Conservation (phyloP, 2,888 invertebrate genomes). For the Charanyca ferruginea region DNA sequence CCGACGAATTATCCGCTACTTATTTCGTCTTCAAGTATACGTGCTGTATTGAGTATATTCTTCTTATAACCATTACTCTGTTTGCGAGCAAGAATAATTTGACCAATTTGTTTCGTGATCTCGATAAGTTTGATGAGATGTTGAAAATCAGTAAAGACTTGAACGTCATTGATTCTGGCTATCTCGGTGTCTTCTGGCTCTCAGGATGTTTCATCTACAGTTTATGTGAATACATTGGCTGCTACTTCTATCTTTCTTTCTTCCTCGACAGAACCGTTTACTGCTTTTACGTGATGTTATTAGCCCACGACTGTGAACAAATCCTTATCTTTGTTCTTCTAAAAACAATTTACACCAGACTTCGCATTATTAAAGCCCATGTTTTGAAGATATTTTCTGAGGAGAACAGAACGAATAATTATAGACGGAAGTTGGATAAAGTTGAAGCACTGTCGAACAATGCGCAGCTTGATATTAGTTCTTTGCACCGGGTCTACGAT, state of each 20-base stretch:
- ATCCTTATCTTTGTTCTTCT: conserved; percentile 74
- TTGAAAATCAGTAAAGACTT: conserved; percentile 74
- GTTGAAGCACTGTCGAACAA: conserved; percentile 75
- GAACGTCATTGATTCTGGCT: conserved; percentile 58
- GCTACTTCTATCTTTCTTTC: conserved; percentile 56
- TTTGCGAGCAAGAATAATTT: conserved; percentile 69
- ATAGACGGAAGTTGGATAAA: conserved; percentile 58
- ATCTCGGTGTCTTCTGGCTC: conserved; percentile 62
- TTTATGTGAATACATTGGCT: conserved; percentile 66
- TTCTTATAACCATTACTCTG: conserved; percentile 68
- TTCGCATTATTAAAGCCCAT: conserved; percentile 78
- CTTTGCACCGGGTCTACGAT: conserved; percentile 79
- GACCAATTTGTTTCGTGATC: conserved; percentile 68
- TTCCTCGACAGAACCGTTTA: conserved; percentile 48
- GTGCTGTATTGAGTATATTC: conserved; percentile 68
- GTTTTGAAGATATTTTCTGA: conserved; percentile 68
- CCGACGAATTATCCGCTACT: conserved; percentile 56
- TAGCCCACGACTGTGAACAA: conserved; percentile 77
- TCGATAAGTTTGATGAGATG: conserved; percentile 73
- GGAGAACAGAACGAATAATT: conserved; percentile 49
- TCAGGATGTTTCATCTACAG: conserved; percentile 60
- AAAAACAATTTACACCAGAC: conserved; percentile 70
- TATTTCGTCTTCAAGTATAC: conserved; percentile 70
- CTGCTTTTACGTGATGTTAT: conserved; percentile 63
- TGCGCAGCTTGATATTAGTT: conserved; percentile 71